These are phyloP conservation scores for Fragum sueziense DNA, from an alignment of 2,888 invertebrate species.

Conservation along the genomic window DNA sequence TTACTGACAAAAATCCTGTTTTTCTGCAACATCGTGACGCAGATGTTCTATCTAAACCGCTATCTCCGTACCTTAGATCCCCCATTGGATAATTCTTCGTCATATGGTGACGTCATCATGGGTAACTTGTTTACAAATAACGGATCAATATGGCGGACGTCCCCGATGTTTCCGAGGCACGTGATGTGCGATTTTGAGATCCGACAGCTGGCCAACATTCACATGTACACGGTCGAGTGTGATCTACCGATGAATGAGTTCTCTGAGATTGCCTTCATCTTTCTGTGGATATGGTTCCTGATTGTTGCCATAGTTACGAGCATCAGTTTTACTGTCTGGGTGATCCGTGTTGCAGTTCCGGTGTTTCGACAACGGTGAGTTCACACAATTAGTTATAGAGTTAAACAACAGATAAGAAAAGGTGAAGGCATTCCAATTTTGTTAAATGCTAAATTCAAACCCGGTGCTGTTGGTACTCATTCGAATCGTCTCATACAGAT, in stretches of 20 bases:
- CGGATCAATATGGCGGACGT: slow-evolving; percentile 29
- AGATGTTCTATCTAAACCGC: slow-evolving; percentile 37
- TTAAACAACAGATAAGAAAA: too few relatives aligned
- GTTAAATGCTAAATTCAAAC: too few relatives aligned
- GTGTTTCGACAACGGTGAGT: slow-evolving; percentile 51
- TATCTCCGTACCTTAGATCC: slow-evolving; percentile 36
- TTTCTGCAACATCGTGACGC: slow-evolving; percentile 44
- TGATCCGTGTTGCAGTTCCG: slow-evolving; percentile 37
- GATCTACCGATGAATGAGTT: slow-evolving; percentile 40
- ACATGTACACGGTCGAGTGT: slow-evolving; percentile 37
- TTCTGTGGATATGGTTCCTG: slow-evolving; percentile 59
- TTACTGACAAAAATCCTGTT: slow-evolving; percentile 49
- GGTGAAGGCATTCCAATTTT: too few relatives aligned
- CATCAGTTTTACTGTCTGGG: slow-evolving; percentile 42
- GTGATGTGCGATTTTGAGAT: slow-evolving; percentile 44
- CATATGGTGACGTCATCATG: slow-evolving; percentile 52
- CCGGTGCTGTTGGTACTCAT: too few relatives aligned
- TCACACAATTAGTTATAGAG: too few relatives aligned
- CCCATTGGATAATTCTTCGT: slow-evolving; percentile 44
- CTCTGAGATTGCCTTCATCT: slow-evolving; percentile 45
- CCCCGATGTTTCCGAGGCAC: slow-evolving; percentile 33
- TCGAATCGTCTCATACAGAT: too few relatives aligned
- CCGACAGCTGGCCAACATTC: slow-evolving; percentile 7
- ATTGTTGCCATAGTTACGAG: slow-evolving; percentile 49
- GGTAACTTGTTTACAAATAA: slow-evolving; percentile 43